Evolutionary conservation across 2,113 vertebrate species (phyloP), one percentile per base, ranked within the genome.

Genomic region (Desmodus rotundus): DNA sequence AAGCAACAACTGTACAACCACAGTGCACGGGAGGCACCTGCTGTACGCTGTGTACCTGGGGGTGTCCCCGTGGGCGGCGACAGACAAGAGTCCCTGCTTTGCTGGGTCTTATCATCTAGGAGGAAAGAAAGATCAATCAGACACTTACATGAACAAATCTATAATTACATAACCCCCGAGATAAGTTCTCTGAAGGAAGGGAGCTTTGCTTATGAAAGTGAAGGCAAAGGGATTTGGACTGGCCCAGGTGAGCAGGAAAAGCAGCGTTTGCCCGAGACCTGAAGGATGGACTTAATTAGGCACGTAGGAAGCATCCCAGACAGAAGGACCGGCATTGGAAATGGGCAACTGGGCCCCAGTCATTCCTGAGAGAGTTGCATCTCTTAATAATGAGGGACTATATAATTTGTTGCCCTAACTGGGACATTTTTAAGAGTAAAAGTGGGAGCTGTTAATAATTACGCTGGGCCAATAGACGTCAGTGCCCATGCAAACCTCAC

Each of bases 1-100:
- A 16, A 76, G 84, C 45, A 58, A 54, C 9, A 63, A 13, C 45
- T 28, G 4, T 10, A 36, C 26, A 41, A 19, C 9, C 36, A 38
- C 31, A 26, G 5, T 33, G 22, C 14, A 1, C 43, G 26, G 14
- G 22, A 80, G 58, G 12, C 0, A 0, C 50, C 74, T 54, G 4
- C 63, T 8, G 16, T 20, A 12, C 9, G 31, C 56, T 28, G 65
- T 54, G 38, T 54, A 28, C 54, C 54, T 78, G 19, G 78, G 16
- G 15, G 50, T 36, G 33, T 52, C 72, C 72, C 72, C 26, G 31
- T 47, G 50, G 93, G 56, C 19, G 43, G 54, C 0, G 0, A n/a
- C 24, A 74, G 65, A 63, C 31, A 17, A 68, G 19, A 33, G n/a
- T 43, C 50, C 38, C 89, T 72, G 67, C 26, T 36, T 58, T 38